Evolutionary conservation across 2,888 invertebrate species (phyloP).

Genomic region (Diploptera punctata): DNA sequence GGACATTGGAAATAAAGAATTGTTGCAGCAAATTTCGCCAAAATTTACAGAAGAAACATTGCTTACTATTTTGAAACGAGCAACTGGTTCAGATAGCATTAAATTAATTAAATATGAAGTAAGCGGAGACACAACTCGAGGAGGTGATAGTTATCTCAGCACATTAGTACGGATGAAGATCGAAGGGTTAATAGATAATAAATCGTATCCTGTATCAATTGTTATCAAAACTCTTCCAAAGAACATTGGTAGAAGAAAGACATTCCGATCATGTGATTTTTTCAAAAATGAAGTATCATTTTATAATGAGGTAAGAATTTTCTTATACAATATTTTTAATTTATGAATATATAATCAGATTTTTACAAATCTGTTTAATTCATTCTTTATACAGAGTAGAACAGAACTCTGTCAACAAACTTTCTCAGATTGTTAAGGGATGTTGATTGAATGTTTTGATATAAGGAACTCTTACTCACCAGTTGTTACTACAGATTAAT

Average conservation of each 20-base stretch:
- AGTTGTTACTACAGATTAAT: no score
- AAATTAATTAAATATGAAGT: conserved; percentile 56
- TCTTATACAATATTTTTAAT: no score
- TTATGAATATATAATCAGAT: no score
- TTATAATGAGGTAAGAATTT: conserved; percentile 56
- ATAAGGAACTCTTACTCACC: no score
- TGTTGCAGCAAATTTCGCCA: conserved; percentile 52
- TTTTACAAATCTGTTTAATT: no score
- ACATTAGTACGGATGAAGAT: conserved; percentile 66
- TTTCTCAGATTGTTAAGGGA: no score
- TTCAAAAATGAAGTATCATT: conserved; percentile 74
- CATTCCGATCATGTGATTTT: conserved; percentile 70
- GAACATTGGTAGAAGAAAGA: conserved; percentile 65
- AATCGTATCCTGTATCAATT: conserved; percentile 48
- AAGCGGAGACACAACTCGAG: conserved; percentile 56
- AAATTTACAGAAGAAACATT: conserved; percentile 56
- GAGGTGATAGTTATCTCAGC: conserved; percentile 76
- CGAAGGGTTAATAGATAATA: conserved; percentile 53
- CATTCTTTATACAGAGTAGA: no score
- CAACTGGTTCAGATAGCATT: conserved; percentile 49
- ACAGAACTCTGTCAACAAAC: no score
- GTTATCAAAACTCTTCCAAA: conserved; percentile 72
- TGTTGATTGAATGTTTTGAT: no score
- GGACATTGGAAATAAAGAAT: not conserved
- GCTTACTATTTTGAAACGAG: conserved; percentile 53